Percentiles rank a stretch among this genome's conserved stretches.
Conservation (phyloP, 2,888 invertebrate genomes). For the Dione vanillae region DNA sequence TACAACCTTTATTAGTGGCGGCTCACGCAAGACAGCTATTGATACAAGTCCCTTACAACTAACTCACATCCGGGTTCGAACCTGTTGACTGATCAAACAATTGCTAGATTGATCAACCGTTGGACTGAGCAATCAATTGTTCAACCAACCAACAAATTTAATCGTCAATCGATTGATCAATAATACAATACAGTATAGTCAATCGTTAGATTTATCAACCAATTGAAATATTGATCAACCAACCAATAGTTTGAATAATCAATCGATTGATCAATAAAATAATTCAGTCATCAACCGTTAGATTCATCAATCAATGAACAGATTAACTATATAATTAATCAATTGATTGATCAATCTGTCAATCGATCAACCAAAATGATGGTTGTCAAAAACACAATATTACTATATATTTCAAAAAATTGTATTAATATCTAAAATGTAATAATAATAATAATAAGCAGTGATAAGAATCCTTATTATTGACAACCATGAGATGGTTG, state of each 20-base stretch:
- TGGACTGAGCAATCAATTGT: background rate
- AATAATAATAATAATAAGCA: background rate
- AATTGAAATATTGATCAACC: background rate
- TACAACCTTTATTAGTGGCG: slow-evolving; percentile 51
- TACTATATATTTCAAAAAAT: background rate
- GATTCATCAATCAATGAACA: background rate
- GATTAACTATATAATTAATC: no score
- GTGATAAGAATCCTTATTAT: slow-evolving; percentile 10
- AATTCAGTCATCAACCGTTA: background rate
- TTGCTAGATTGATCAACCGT: background rate
- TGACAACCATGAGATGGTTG: slow-evolving; percentile 2
- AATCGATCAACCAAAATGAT: background rate
- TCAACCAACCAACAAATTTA: background rate
- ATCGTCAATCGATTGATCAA: background rate
- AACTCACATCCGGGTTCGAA: slow-evolving; percentile 10
- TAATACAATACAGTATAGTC: background rate
- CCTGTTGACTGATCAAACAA: background rate
- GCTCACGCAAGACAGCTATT: slow-evolving; percentile 40
- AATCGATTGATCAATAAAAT: background rate
- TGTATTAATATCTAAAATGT: slow-evolving; percentile 18
- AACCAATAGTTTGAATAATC: background rate
- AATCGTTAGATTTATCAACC: background rate
- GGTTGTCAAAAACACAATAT: slow-evolving; percentile 16
- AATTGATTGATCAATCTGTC: background rate
- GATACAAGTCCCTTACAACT: slow-evolving; percentile 32